Evolutionary conservation across 2,113 vertebrate species (phyloP).

Genomic region (Caretta caretta): DNA sequence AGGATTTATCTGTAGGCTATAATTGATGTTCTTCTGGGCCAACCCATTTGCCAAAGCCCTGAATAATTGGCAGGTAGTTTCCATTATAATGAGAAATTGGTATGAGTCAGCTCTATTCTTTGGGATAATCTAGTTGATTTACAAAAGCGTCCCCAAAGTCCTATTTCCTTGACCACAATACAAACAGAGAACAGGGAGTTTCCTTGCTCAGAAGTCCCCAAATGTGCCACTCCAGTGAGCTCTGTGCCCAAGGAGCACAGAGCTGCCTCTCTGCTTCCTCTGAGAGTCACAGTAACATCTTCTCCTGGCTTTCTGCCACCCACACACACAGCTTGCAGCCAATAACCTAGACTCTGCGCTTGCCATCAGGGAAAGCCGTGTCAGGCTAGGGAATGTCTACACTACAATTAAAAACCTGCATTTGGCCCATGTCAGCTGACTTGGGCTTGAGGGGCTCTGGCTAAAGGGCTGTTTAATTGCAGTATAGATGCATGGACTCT

Average conservation of each 20-base stretch:
- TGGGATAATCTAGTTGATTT: not conserved
- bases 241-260: not conserved
- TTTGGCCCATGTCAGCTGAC: too few species aligned
- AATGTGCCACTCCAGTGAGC: not conserved
- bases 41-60: not conserved
- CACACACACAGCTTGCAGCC: not conserved
- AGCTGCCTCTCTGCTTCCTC: not conserved
- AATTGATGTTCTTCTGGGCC: not conserved
- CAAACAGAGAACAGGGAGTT: not conserved
- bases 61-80: not conserved
- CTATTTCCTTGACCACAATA: not conserved
- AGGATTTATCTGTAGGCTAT: not conserved
- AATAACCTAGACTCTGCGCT: not conserved
- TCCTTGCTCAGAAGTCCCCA: not conserved
- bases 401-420: not conserved
- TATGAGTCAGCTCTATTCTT: not conserved
- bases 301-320: not conserved
- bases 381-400: not conserved
- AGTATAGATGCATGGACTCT: not conserved
- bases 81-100: not conserved
- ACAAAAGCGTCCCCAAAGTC: not conserved
- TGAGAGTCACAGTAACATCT: not conserved
- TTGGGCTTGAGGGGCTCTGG: too few species aligned
- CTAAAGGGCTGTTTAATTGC: too few species aligned
- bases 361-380: not conserved